These are phyloP conservation scores for Trimorus sp. DNA, from an alignment of 2,888 invertebrate species.

Conservation along the genomic window DNA sequence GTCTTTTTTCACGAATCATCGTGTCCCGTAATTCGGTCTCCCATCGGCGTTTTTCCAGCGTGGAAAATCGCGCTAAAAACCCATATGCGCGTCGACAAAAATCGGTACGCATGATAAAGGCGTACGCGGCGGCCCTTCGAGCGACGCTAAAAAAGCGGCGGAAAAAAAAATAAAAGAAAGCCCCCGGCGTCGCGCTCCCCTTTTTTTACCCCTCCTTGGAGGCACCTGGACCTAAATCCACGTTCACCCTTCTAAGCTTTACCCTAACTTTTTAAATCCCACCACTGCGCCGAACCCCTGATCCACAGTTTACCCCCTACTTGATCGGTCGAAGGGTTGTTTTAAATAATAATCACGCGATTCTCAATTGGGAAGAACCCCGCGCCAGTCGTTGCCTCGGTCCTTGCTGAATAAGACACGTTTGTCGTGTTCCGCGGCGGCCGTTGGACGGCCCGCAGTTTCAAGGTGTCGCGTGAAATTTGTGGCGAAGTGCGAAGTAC, in stretches of 20 bases:
- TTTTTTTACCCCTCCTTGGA: conserved; percentile 68
- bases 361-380: conserved; percentile 67
- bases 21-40: neutral
- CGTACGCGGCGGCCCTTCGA: conserved; percentile 55
- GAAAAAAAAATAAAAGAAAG: conserved; percentile 64
- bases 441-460: neutral
- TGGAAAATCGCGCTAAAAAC: conserved; percentile 55
- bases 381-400: conserved; percentile 64
- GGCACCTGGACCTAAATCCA: conserved; percentile 69
- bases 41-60: conserved; percentile 24
- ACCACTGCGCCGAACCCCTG: conserved; percentile 66
- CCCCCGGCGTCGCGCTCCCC: conserved; percentile 68
- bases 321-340: conserved; percentile 78
- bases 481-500: conserved; percentile 35
- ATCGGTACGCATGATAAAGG: conserved; percentile 58
- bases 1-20: no score
- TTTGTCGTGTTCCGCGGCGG: conserved; percentile 42
- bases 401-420: conserved; percentile 64
- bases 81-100: conserved; percentile 53
- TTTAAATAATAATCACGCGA: conserved; percentile 79
- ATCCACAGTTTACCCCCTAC: conserved; percentile 68
- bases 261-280: conserved; percentile 70
- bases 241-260: conserved; percentile 69
- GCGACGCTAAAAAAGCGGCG: conserved; percentile 39
- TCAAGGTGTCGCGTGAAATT: neutral